Base-by-base conservation (phyloP, 2,797 vertebrate genomes). In the Dicrostonyx torquatus region DNA sequence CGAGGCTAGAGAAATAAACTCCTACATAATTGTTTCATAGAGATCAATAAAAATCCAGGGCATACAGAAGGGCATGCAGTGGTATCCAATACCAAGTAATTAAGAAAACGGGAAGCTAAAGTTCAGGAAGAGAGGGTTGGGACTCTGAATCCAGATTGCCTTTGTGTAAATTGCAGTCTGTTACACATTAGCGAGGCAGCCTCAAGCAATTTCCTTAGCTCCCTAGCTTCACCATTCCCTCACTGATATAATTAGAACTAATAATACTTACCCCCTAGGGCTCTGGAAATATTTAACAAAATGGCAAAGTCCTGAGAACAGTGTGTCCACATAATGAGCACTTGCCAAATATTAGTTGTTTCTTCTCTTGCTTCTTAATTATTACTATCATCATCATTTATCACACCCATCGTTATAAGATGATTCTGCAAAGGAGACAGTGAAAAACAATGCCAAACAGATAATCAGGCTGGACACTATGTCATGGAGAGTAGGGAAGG, bases 181-280 rank as follows among this genome's bases (percentile, higher is more conserved):
- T 91, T 89, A 50, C 72, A 64, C 14, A 50, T 34, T 43, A 88
- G 26, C 55, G 58, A 24, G 70, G 43, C 24, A 87, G 85, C 75
- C 91, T 95, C 40, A 45, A 84, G 93, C 70, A 82, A 87, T 87
- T 95, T 76, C 53, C 50, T 94, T 62, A 94, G 78, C 45, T 50
- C 95, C 73, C 70, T 79, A 83, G 75, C n/a, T 77, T 48, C 34
- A 50, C 58, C 29, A 37, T 91, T 91, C 55, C 24, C 40, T 95
- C 83, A 17, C 13, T 45, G 13, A 88, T 93, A 95, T 92, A 96
- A 94, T 94, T 68, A 86, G 9, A 96, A 73, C 75, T 94, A 94
- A 93, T 96, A 87, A 95, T 80, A 87, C 72, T 91, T 79, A 58
- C 73, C 73, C 78, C 53, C 45, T 34, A 73, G 26, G 29, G 64